A percentile compares a stretch with the other conserved stretches of the same genome.
phyloP scores from a whole-genome alignment of 2,888 invertebrate genomes.

The Entomobrya proxima region DNA sequence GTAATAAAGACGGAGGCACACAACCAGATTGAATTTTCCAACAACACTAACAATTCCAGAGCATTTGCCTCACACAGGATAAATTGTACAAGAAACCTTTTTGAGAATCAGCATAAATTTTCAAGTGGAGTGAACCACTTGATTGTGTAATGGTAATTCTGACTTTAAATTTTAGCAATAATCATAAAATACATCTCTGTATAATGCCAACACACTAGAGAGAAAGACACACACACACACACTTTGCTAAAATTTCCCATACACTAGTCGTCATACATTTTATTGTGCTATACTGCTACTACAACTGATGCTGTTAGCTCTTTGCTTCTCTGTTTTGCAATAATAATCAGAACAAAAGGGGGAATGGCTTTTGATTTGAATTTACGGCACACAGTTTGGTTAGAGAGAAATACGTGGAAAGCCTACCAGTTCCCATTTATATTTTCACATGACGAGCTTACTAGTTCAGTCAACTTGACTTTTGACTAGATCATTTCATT shows the following conservation, averaged over 20 bases:
- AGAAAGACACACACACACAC: neutral
- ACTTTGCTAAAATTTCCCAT: too few relatives aligned
- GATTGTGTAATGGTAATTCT: conserved; percentile 6
- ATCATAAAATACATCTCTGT: conserved; percentile 3
- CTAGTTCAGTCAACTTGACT: neutral
- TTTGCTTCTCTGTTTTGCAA: neutral
- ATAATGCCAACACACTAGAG: too few relatives aligned
- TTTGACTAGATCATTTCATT: neutral
- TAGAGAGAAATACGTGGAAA: neutral
- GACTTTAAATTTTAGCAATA: neutral
- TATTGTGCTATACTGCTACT: too few relatives aligned
- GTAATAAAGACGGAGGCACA: neutral
- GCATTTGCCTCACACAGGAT: neutral
- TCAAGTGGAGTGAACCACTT: conserved; percentile 47
- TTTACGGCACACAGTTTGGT: neutral
- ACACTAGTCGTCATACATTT: too few relatives aligned
- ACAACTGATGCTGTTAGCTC: too few relatives aligned
- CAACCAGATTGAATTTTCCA: conserved; percentile 41
- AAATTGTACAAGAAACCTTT: neutral
- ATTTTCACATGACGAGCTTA: conserved; percentile 16
- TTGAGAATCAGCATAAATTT: conserved; percentile 49
- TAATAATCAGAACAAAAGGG: neutral
- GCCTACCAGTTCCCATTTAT: neutral
- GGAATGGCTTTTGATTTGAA: conserved; percentile 15
- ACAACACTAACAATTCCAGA: neutral